These are phyloP conservation scores for Elymnias hypermnestra DNA, from an alignment of 1,140 invertebrate species.

Conservation along the genomic window DNA sequence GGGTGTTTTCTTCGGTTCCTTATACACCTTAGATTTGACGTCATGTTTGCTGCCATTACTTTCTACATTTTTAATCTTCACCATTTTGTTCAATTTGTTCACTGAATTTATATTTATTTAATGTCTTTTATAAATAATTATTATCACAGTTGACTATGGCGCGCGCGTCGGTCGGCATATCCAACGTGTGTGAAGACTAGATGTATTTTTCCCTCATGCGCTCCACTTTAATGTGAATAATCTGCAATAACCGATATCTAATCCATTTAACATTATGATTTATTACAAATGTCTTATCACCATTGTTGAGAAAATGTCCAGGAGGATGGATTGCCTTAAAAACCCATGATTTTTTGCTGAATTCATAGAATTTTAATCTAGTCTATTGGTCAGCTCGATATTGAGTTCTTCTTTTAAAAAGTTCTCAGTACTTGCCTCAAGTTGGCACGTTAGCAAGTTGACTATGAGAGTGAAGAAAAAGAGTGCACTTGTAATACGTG, in stretches of 20 bases:
- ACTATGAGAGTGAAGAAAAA: too few species aligned
- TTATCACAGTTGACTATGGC: slow-evolving; percentile 1
- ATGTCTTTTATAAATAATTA: neutral
- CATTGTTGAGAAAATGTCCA: neutral
- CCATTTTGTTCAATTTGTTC: slow-evolving; percentile 16
- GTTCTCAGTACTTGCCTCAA: too few species aligned
- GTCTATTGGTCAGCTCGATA: too few species aligned
- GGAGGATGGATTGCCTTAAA: too few species aligned
- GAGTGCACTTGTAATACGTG: too few species aligned
- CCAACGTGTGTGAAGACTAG: slow-evolving; percentile 16
- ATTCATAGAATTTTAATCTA: too few species aligned
- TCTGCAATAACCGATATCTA: slow-evolving; percentile 32
- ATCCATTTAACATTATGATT: neutral
- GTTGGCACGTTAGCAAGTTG: too few species aligned
- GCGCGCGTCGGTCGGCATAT: slow-evolving; percentile 24
- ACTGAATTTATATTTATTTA: slow-evolving; percentile 3
- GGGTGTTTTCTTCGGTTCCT: slow-evolving; percentile 29
- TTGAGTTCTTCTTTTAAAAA: too few species aligned
- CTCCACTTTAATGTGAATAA: slow-evolving; percentile 24
- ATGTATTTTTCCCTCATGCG: slow-evolving; percentile 22
- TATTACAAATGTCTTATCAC: neutral
- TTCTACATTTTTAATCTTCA: slow-evolving; percentile 18
- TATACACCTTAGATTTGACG: slow-evolving; percentile 11
- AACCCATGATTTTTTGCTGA: too few species aligned
- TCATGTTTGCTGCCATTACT: slow-evolving; percentile 17